Percentiles rank a stretch among this genome's conserved stretches.
phyloP scores from a whole-genome alignment of 2,888 invertebrate genomes.

The Callyntrura sp. region DNA sequence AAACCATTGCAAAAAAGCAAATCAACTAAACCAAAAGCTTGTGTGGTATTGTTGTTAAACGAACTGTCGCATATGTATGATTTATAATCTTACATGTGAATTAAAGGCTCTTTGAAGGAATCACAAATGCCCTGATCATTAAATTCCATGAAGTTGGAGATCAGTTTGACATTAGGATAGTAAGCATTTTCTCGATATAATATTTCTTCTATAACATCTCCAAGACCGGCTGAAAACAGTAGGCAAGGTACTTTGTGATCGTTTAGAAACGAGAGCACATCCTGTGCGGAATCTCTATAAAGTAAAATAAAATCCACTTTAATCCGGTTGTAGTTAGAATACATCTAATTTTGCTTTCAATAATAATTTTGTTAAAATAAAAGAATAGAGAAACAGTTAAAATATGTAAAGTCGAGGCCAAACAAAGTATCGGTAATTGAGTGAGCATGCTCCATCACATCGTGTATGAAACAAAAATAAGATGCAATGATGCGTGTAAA shows the following conservation, averaged over 20 bases:
- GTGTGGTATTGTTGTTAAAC: too few relatives aligned
- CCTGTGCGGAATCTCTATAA: constrained; percentile 89
- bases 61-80: too few relatives aligned
- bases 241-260: constrained; percentile 92
- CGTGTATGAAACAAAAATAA: too few relatives aligned
- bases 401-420: constrained; percentile 14
- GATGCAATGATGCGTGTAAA: constrained; percentile 52
- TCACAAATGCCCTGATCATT: constrained; percentile 87
- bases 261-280: constrained; percentile 89
- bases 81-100: constrained; percentile 89
- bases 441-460: too few relatives aligned
- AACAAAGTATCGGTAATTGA: too few relatives aligned
- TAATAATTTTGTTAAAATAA: too few relatives aligned
- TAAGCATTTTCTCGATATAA: constrained; percentile 90
- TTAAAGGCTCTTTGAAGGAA: constrained; percentile 92
- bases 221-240: constrained; percentile 98
- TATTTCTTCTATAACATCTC: constrained; percentile 93
- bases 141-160: constrained; percentile 94
- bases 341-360: neutral
- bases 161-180: constrained; percentile 90
- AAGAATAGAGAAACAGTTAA: neutral
- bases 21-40: too few relatives aligned
- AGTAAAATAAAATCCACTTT: constrained; percentile 20
- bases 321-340: neutral
- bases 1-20: too few relatives aligned